These are phyloP conservation scores for Drosophila anomelani DNA, from an alignment of 2,888 invertebrate species.

Conservation along the genomic window DNA sequence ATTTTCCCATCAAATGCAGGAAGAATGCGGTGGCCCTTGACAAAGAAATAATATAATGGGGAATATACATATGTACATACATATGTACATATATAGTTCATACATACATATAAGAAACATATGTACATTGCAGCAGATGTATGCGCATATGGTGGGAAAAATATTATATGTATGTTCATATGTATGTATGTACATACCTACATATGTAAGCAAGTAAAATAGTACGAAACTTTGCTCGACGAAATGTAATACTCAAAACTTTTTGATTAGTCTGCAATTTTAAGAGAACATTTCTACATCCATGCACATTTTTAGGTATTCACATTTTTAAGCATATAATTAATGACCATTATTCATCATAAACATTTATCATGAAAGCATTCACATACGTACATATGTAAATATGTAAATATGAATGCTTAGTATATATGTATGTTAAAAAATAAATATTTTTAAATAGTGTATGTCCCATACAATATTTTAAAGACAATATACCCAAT, in stretches of 20 bases:
- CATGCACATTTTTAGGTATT: no score
- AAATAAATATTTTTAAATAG: not conserved
- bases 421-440: not conserved
- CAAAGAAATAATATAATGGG: not conserved
- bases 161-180: not conserved
- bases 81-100: not conserved
- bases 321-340: not conserved
- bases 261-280: not conserved
- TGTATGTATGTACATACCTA: no score
- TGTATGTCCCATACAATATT: not conserved
- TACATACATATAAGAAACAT: no score
- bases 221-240: not conserved
- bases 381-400: not conserved
- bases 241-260: no score
- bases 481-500: no score
- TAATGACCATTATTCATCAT: not conserved
- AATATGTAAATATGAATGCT: not conserved
- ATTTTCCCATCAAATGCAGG: not conserved
- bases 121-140: slow-evolving; percentile 18
- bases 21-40: not conserved
- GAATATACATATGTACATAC: not conserved
- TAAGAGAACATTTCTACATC: no score
- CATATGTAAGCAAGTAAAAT: not conserved
- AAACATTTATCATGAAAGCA: not conserved
- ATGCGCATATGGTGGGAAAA: not conserved